Evolutionary conservation across 35 echinoderm and acorn worm genomes (phyloP).

Genomic region (Diadema setosum): DNA sequence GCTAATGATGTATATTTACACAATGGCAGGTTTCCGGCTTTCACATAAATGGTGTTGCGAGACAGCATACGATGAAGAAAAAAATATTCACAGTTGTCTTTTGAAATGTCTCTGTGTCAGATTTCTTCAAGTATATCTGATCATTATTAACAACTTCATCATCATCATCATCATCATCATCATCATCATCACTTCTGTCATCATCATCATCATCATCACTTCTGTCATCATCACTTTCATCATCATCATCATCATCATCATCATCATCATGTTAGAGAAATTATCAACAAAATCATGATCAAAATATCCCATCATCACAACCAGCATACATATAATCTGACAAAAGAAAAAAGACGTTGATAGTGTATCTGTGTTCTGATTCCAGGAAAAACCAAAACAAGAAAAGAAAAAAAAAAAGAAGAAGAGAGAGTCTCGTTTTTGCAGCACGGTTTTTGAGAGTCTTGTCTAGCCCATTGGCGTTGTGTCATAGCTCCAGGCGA

Average conservation of each 20-base stretch:
- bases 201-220: background rate
- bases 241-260: too few species aligned
- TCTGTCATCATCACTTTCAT: background rate
- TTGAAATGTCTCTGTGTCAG: too few species aligned
- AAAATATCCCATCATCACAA: too few species aligned
- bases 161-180: background rate
- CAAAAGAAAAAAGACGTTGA: background rate
- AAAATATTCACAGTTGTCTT: too few species aligned
- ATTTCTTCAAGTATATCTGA: too few species aligned
- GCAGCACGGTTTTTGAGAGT: too few species aligned
- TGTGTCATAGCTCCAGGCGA: constrained; percentile 2
- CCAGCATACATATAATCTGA: too few species aligned
- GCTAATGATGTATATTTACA: background rate
- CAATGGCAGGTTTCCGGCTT: background rate
- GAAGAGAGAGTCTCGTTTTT: background rate
- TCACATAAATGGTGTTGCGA: background rate
- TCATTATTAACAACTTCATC: too few species aligned
- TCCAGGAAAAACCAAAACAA: too few species aligned
- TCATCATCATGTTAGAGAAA: too few species aligned
- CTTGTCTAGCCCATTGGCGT: background rate
- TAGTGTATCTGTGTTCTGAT: background rate
- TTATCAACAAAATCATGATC: too few species aligned
- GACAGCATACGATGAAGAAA: background rate
- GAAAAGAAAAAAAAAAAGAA: background rate
- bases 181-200: background rate